A percentile compares a stretch with the other conserved stretches of the same genome.
Conservation (phyloP, 2,888 invertebrate species). For the Yponomeuta plumbellus region DNA sequence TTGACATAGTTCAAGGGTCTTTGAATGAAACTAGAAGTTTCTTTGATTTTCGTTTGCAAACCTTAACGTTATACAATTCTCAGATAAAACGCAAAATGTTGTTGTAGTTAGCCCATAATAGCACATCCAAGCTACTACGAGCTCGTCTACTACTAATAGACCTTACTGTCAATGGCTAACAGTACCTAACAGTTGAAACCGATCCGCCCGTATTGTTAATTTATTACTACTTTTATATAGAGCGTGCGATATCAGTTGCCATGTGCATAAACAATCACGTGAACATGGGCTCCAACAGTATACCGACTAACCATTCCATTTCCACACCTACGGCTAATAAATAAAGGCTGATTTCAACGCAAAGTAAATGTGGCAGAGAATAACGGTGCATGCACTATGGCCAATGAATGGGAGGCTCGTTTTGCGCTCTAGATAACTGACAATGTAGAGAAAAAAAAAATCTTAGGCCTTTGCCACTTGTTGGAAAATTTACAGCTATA, state of each 20-base stretch:
- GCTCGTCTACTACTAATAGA: not conserved
- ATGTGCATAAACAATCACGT: not conserved
- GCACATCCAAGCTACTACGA: not conserved
- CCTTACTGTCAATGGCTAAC: slow-evolving; percentile 13
- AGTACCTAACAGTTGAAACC: slow-evolving; percentile 14
- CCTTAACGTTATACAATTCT: not conserved
- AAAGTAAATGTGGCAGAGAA: not conserved
- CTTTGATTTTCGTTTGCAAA: not conserved
- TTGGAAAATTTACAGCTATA: not conserved
- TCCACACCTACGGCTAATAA: not conserved
- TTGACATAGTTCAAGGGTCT: not conserved
- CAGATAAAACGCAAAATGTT: not conserved
- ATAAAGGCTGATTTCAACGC: not conserved
- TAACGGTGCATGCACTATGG: not conserved
- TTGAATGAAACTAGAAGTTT: not conserved
- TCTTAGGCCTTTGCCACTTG: not conserved
- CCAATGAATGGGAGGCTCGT: not conserved
- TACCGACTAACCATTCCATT: not conserved
- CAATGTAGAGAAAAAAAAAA: not conserved
- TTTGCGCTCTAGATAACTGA: not conserved
- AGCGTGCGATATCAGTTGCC: slow-evolving; percentile 2
- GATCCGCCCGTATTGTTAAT: slow-evolving; percentile 7
- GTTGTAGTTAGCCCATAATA: not conserved
- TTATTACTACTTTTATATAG: not conserved
- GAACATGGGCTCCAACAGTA: not conserved